Conservation (phyloP, 1,140 invertebrate genomes). For the Pseudomyrmex pallidus region DNA sequence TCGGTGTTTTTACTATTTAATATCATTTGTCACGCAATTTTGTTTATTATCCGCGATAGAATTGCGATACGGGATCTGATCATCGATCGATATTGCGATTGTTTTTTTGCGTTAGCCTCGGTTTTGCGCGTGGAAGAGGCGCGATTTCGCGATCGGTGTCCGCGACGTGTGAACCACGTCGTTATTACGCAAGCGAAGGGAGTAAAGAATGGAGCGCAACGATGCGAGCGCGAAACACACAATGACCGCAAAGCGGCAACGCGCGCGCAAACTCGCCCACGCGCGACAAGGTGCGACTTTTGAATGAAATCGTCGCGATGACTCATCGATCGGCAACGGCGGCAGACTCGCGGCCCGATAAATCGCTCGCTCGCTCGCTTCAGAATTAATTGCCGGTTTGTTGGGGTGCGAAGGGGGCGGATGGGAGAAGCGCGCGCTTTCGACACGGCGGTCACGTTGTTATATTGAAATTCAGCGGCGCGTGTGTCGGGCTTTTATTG, state of each 20-base stretch:
- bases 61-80: neutral
- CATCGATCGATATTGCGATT: neutral
- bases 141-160: slow-evolving; percentile 65
- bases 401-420: slow-evolving; percentile 7
- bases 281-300: slow-evolving; percentile 63
- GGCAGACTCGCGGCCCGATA: slow-evolving; percentile 4
- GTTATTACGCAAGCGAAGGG: slow-evolving; percentile 52
- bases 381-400: slow-evolving; percentile 47
- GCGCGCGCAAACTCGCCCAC: neutral
- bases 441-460: slow-evolving; percentile 58
- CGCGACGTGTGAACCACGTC: slow-evolving; percentile 37
- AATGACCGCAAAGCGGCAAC: slow-evolving; percentile 25
- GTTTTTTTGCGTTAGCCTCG: neutral
- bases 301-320: slow-evolving; percentile 63
- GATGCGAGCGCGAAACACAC: slow-evolving; percentile 34
- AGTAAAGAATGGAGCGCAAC: slow-evolving; percentile 15
- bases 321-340: slow-evolving; percentile 58
- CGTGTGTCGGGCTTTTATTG: slow-evolving; percentile 55
- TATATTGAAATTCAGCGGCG: slow-evolving; percentile 60
- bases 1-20: no score
- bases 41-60: neutral
- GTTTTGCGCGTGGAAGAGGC: slow-evolving; percentile 28
- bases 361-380: slow-evolving; percentile 26
- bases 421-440: neutral
- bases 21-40: no score